Percentiles rank a stretch among this genome's conserved stretches.
These are phyloP conservation scores for Chelon labrosus DNA, from an alignment of 2,797 vertebrate species.

Conservation along the genomic window DNA sequence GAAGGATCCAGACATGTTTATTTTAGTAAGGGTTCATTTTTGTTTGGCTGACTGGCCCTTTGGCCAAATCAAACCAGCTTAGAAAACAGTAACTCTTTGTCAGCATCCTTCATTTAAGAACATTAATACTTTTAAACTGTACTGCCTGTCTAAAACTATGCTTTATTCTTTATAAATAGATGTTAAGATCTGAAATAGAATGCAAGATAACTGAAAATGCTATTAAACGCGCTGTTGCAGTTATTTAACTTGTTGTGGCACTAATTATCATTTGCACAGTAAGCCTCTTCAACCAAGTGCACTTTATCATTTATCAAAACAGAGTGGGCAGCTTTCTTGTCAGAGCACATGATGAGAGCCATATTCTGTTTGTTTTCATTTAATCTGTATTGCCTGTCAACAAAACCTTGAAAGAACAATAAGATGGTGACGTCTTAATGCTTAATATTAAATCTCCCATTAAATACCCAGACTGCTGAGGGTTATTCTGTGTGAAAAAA, in stretches of 20 bases:
- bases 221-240: not conserved
- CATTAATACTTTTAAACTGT: conserved; percentile 7
- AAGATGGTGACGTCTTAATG: conserved; percentile 25
- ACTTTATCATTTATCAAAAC: conserved; percentile 41
- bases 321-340: conserved; percentile 26
- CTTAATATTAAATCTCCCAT: conserved; percentile 6
- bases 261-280: conserved; percentile 8
- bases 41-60: conserved; percentile 42
- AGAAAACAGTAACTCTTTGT: conserved; percentile 18
- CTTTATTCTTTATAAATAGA: conserved; percentile 9
- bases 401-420: conserved; percentile 30
- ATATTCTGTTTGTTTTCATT: conserved; percentile 48
- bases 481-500: conserved; percentile 24
- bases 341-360: conserved; percentile 44
- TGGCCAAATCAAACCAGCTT: conserved; percentile 51
- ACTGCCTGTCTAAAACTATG: not conserved
- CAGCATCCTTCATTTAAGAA: conserved; percentile 34
- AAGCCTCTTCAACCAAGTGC: conserved; percentile 20
- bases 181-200: not conserved
- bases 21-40: conserved; percentile 63
- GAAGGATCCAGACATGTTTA: conserved; percentile 72
- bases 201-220: conserved; percentile 11
- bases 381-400: conserved; percentile 33
- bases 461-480: conserved; percentile 1
- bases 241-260: conserved; percentile 14